phyloP scores from a whole-genome alignment of 2,888 invertebrate genomes.

The Callyntrura sp. region DNA sequence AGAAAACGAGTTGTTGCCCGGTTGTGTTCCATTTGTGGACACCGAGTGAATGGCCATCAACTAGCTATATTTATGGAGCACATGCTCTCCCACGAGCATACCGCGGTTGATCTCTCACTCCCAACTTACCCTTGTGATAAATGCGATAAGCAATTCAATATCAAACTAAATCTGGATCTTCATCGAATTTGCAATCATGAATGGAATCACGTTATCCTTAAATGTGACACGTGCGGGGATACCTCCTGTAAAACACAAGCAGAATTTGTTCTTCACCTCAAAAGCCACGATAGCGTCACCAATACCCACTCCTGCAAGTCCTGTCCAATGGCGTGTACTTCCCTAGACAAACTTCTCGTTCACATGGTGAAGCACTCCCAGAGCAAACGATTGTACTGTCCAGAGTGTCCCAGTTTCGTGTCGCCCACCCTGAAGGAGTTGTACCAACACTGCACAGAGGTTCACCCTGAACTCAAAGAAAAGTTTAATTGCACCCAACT shows the following conservation, averaged over 20 bases:
- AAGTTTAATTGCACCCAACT: not conserved
- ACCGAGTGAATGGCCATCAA: too few species aligned
- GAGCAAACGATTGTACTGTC: constrained; percentile 8
- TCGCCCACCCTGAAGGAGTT: not conserved
- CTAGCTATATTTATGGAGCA: too few species aligned
- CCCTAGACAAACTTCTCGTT: constrained; percentile 14
- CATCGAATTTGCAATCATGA: too few species aligned
- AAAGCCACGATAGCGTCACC: not conserved
- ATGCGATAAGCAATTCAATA: too few species aligned
- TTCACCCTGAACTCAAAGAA: not conserved
- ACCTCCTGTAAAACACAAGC: not conserved
- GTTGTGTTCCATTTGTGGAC: too few species aligned
- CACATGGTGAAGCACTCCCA: constrained; percentile 48
- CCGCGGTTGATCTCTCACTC: too few species aligned
- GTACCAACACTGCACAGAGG: not conserved
- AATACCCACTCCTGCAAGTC: not conserved
- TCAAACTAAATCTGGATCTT: too few species aligned
- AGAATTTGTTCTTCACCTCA: not conserved
- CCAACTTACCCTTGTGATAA: too few species aligned
- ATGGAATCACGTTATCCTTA: not conserved
- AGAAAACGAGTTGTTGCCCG: too few species aligned
- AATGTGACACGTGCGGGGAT: constrained; percentile 21
- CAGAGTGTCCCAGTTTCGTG: not conserved
- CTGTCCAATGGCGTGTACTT: constrained; percentile 6
- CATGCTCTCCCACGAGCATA: too few species aligned